Base-by-base conservation (phyloP, 2,113 vertebrate genomes). In the Caloenas nicobarica region DNA sequence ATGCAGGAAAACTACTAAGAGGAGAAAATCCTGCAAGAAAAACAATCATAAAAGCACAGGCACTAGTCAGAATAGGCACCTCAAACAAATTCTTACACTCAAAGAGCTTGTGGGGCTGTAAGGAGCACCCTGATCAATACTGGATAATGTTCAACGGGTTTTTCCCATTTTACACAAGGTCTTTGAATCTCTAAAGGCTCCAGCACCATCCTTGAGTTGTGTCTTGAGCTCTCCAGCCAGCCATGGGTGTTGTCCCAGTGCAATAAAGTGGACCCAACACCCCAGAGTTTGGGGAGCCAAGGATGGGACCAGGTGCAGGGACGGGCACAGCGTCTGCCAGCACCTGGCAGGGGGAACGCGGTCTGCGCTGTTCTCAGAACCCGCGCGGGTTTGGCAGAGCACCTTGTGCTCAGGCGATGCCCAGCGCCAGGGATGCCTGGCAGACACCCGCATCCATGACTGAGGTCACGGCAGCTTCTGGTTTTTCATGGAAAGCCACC, bases 251-350 rank as follows among this genome's bases (percentile, higher is more conserved):
- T 40, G 31, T 54, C 26, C 22, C 5, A 3, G 25, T 1, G 5
- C 1, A 1, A 4, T 7, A 18, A 26, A 29, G 36, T 0, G 1
- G 24, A 50, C 23, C 14, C 51, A 8, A 17, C 13, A 12, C 54
- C 22, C 62, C 0, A 1, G 26, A 3, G 11, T 3, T 7, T 0
- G 2, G 29, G 56, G 38, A 65, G 4, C 21, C 0, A 1, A 42
- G 50, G 28, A 21, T 18, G 8, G 57, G 44, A 21, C 19, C 2
- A 3, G 40, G 51, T 1, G 3, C 28, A 0, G 0, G 3, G n/a
- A 13, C 0, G 5, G 29, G 17, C 40, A 31, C 24, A 11, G 28
- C 23, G 48, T 19, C 16, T 19, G 46, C 46, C 46, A 46, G 46
- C 16, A 19, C 48, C 51, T 16, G 0, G 0, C 9, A 2, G 34